Conservation (phyloP, 2,113 vertebrate genomes). For the Brienomyrus longianalis region DNA sequence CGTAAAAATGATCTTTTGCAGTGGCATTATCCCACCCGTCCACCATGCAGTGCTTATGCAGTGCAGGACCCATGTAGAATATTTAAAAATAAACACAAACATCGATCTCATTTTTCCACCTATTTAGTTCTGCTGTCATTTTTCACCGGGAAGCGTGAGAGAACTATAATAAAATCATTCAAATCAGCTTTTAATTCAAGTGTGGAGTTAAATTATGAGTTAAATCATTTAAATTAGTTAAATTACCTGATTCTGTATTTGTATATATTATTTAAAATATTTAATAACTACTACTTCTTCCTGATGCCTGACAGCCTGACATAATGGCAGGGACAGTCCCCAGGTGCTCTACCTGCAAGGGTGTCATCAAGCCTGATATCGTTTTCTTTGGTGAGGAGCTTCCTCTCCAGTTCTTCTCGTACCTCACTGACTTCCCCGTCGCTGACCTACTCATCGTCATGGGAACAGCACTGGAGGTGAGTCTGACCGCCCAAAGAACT, state of each 20-base stretch:
- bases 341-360: slow-evolving; percentile 68
- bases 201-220: neutral
- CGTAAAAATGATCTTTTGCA: neutral
- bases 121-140: neutral
- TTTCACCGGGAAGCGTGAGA: neutral
- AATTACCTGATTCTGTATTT: neutral
- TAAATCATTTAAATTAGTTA: neutral
- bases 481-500: neutral
- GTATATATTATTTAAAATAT: neutral
- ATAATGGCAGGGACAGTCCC: slow-evolving; percentile 72
- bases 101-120: neutral
- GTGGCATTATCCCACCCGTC: neutral
- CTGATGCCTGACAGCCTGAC: slow-evolving; percentile 52
- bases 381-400: slow-evolving; percentile 91
- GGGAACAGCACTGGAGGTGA: slow-evolving; percentile 89
- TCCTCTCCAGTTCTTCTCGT: slow-evolving; percentile 72
- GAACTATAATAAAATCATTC: neutral
- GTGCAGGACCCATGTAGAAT: neutral
- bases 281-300: neutral
- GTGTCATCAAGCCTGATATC: slow-evolving; percentile 81
- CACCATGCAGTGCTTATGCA: neutral
- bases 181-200: neutral
- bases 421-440: slow-evolving; percentile 76
- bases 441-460: slow-evolving; percentile 86
- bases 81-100: neutral